Evolutionary conservation across 2,113 vertebrate species (phyloP).

Genomic region (Dicerorhinus sumatrensis): DNA sequence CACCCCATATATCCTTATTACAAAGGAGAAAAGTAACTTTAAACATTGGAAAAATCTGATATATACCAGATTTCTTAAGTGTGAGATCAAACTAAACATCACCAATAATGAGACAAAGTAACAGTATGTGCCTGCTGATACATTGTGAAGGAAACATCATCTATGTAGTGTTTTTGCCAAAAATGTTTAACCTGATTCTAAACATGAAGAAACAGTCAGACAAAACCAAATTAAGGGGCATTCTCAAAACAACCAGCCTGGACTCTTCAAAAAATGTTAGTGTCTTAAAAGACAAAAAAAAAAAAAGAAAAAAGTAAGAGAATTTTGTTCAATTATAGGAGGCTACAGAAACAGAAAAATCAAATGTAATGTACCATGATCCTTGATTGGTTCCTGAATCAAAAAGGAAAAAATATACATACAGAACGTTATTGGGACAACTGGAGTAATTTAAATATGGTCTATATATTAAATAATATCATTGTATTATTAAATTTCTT

Average conservation of each 20-base stretch:
- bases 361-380: not conserved
- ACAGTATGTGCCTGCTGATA: not conserved
- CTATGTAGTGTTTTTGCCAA: not conserved
- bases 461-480: not conserved
- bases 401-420: not conserved
- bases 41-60: not conserved
- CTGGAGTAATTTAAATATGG: slow-evolving; percentile 9
- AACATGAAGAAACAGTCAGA: slow-evolving; percentile 55
- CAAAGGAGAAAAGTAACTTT: slow-evolving; percentile 17
- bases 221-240: not conserved
- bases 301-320: not conserved
- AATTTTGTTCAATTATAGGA: slow-evolving; percentile 53
- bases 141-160: not conserved
- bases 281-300: not conserved
- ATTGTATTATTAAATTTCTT: slow-evolving; percentile 10
- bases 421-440: not conserved
- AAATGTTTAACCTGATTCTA: slow-evolving; percentile 63
- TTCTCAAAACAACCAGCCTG: slow-evolving; percentile 28
- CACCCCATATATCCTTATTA: not conserved
- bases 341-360: slow-evolving; percentile 30
- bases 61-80: slow-evolving; percentile 18
- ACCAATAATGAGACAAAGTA: not conserved
- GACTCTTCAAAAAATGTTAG: not conserved
- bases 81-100: slow-evolving; percentile 40
- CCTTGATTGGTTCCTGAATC: not conserved